Percentiles rank a stretch among this genome's conserved stretches.
phyloP scores from a whole-genome alignment of 2,113 vertebrate genomes.

The Clarias magur region DNA sequence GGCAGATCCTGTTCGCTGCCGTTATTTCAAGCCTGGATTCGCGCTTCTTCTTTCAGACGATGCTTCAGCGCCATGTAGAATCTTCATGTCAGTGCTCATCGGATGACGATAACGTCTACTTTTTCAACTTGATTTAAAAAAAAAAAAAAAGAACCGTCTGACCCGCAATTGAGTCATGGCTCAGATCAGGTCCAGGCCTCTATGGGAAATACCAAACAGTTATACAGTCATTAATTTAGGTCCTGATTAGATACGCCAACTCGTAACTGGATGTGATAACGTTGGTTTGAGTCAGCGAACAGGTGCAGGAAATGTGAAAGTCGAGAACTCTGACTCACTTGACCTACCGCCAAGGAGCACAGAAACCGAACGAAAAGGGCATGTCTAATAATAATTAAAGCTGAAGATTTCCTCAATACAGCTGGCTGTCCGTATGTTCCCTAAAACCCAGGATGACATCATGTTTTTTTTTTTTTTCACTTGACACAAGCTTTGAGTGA shows the following conservation, averaged over 20 bases:
- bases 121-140: not conserved
- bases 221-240: slow-evolving; percentile 56
- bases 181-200: slow-evolving; percentile 21
- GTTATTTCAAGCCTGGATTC: not conserved
- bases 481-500: not conserved
- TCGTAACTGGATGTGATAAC: slow-evolving; percentile 57
- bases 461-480: not conserved
- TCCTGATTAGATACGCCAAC: slow-evolving; percentile 42
- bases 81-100: not conserved
- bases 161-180: not conserved
- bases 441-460: not conserved
- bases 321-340: slow-evolving; percentile 29
- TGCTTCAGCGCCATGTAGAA: not conserved
- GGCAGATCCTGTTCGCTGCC: not conserved
- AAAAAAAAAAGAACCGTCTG: not conserved
- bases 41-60: not conserved
- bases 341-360: not conserved
- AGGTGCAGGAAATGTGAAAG: slow-evolving; percentile 48
- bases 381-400: slow-evolving; percentile 13
- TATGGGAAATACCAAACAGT: slow-evolving; percentile 54
- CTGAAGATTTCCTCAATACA: slow-evolving; percentile 4
- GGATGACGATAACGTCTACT: not conserved
- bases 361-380: not conserved
- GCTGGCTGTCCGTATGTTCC: not conserved
- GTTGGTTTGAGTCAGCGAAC: slow-evolving; percentile 62